These are phyloP conservation scores for Calliopsis andreniformis DNA, from an alignment of 1,140 invertebrate genomes.

Conservation along the genomic window DNA sequence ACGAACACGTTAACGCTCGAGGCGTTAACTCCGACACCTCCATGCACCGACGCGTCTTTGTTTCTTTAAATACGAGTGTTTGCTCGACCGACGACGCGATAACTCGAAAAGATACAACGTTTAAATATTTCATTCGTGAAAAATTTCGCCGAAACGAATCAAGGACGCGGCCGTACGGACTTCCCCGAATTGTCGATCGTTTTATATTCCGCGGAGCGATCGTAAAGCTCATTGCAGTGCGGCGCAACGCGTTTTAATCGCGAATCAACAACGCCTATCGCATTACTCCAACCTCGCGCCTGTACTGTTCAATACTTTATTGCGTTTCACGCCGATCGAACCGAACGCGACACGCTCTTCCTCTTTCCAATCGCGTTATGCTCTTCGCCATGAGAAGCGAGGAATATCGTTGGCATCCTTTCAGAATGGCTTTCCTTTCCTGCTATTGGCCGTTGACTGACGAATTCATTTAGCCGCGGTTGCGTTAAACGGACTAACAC, in stretches of 20 bases:
- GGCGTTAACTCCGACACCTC: not conserved
- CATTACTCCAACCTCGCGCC: slow-evolving; percentile 25
- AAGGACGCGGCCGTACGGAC: slow-evolving; percentile 16
- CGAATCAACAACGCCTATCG: slow-evolving; percentile 44
- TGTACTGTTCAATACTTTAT: slow-evolving; percentile 29
- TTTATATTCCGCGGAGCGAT: slow-evolving; percentile 43
- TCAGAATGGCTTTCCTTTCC: not conserved
- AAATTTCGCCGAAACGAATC: slow-evolving; percentile 23
- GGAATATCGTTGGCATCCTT: not conserved
- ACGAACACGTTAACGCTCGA: not conserved
- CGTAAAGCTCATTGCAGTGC: slow-evolving; percentile 45
- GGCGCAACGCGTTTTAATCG: slow-evolving; percentile 42
- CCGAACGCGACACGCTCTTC: not conserved
- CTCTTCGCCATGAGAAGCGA: not conserved
- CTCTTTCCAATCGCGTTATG: not conserved
- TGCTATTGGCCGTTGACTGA: not conserved
- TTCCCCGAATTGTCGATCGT: slow-evolving; percentile 41
- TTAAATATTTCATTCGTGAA: slow-evolving; percentile 38
- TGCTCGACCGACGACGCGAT: slow-evolving; percentile 1
- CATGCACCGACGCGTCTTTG: not conserved
- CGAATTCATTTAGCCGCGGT: not conserved
- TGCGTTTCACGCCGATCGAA: slow-evolving; percentile 1
- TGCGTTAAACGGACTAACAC: not conserved
- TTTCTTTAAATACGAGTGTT: not conserved
- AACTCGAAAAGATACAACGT: slow-evolving; percentile 29